phyloP scores from a whole-genome alignment of 2,113 vertebrate genomes.

The Lophotis ruficrista region DNA sequence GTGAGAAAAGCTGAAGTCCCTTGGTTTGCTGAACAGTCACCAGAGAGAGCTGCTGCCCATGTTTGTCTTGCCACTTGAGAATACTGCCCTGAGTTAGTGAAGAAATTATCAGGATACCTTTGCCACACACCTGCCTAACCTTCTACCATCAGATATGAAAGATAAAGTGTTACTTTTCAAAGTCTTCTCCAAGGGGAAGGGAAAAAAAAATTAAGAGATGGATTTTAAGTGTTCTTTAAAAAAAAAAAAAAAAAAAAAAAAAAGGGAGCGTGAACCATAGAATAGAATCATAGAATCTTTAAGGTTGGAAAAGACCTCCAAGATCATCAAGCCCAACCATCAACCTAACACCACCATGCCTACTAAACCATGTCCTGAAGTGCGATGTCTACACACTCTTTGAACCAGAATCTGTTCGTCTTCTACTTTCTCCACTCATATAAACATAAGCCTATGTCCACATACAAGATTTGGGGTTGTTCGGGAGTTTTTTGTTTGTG shows the following conservation, averaged over 20 bases:
- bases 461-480: not conserved
- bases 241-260: not conserved
- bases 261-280: too few species aligned
- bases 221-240: not conserved
- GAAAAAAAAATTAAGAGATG: too few species aligned
- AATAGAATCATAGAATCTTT: too few species aligned
- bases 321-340: too few species aligned
- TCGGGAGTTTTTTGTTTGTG: not conserved
- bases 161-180: not conserved
- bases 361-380: too few species aligned
- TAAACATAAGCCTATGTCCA: not conserved
- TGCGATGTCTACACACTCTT: too few species aligned
- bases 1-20: not conserved
- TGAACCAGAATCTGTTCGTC: not conserved
- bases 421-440: not conserved
- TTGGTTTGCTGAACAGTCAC: not conserved
- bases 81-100: not conserved
- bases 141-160: not conserved
- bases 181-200: not conserved
- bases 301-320: too few species aligned
- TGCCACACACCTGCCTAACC: not conserved
- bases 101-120: not conserved
- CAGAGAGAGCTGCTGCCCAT: not conserved
- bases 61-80: not conserved
- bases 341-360: too few species aligned